These are phyloP conservation scores for Marisa cornuarietis DNA, from an alignment of 1,140 invertebrate genomes.

Conservation along the genomic window DNA sequence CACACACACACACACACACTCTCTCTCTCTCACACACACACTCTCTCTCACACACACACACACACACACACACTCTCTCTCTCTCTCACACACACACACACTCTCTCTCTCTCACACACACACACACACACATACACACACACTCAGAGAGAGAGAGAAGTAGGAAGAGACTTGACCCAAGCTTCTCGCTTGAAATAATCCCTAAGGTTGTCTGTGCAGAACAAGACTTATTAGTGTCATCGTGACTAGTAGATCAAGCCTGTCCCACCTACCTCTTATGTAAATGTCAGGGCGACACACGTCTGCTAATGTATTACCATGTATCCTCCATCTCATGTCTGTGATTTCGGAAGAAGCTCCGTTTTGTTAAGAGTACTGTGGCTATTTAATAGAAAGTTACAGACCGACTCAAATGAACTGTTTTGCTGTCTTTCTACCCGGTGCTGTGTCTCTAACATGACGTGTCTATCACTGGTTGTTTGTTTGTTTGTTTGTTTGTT, in stretches of 20 bases:
- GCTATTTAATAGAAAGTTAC: too few relatives aligned
- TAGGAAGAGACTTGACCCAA: too few relatives aligned
- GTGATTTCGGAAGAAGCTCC: too few relatives aligned
- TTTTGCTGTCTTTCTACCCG: too few relatives aligned
- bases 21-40: conserved; percentile 2
- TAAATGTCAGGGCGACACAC: background rate
- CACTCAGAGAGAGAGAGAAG: too few relatives aligned
- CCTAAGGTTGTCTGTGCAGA: too few relatives aligned
- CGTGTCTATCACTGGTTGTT: too few relatives aligned
- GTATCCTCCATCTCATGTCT: background rate
- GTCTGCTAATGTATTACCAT: background rate
- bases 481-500: too few relatives aligned
- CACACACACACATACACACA: conserved; percentile 7
- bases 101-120: background rate
- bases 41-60: background rate
- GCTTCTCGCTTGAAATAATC: background rate
- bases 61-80: background rate
- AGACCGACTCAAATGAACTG: too few relatives aligned
- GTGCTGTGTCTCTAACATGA: too few relatives aligned
- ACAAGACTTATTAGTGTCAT: background rate
- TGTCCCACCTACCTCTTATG: background rate
- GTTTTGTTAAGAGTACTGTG: too few relatives aligned
- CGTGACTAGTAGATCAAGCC: background rate
- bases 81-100: conserved; percentile 7
- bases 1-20: background rate